A percentile compares a stretch with the other conserved stretches of the same genome.
Conservation (phyloP, 2,888 invertebrate genomes). For the Calliopum simillimum region DNA sequence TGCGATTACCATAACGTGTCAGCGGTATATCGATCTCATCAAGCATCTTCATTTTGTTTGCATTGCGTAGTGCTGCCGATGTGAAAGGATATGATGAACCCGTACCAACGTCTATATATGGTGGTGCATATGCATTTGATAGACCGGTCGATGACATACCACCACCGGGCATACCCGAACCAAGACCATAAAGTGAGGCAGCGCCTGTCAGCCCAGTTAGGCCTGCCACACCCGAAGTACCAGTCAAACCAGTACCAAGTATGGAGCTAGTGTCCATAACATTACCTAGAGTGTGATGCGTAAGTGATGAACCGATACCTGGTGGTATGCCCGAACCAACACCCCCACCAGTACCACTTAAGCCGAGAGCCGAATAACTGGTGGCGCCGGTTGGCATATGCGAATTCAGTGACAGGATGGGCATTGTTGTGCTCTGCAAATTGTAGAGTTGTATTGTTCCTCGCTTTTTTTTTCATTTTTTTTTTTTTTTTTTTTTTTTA, state of each 20-base stretch:
- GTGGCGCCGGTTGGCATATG: conserved; percentile 66
- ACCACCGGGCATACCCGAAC: conserved; percentile 47
- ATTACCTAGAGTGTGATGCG: conserved; percentile 64
- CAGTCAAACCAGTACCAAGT: conserved; percentile 52
- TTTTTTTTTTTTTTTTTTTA: conserved; percentile 38
- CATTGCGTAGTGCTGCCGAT: conserved; percentile 75
- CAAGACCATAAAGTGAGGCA: conserved; percentile 58
- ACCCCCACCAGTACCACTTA: conserved; percentile 57
- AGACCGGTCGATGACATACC: conserved; percentile 57
- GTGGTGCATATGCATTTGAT: conserved; percentile 59
- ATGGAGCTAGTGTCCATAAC: conserved; percentile 62
- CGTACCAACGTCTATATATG: conserved; percentile 62
- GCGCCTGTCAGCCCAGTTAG: conserved; percentile 48
- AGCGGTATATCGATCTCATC: conserved; percentile 79
- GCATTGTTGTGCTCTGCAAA: conserved; percentile 77
- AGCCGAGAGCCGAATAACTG: conserved; percentile 66
- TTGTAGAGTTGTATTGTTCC: conserved; percentile 68
- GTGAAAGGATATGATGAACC: conserved; percentile 70
- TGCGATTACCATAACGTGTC: conserved; percentile 72
- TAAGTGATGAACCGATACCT: conserved; percentile 60
- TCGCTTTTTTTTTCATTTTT: conserved; percentile 54
- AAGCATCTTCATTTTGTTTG: conserved; percentile 76
- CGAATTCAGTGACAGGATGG: conserved; percentile 70
- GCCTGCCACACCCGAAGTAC: conserved; percentile 47
- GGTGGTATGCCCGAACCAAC: conserved; percentile 41